Evolutionary conservation across 2,888 invertebrate species (phyloP).

Genomic region (Drosophila demipolita): DNA sequence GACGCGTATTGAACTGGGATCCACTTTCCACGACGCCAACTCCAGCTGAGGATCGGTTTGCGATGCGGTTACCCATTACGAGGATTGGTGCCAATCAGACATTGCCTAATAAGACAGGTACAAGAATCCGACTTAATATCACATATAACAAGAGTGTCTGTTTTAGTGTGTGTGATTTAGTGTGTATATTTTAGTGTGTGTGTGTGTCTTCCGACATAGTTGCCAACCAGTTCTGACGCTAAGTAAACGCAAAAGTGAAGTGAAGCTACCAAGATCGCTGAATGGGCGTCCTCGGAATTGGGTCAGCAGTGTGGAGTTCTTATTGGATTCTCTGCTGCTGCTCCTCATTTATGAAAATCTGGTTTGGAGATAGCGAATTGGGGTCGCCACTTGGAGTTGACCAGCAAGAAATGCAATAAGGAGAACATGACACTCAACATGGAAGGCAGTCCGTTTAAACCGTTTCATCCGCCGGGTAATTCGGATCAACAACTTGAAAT

Average conservation of each 20-base stretch:
- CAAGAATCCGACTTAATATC: slow-evolving; percentile 50
- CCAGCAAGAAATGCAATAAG: slow-evolving; percentile 22
- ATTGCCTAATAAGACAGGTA: slow-evolving; percentile 70
- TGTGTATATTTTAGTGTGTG: slow-evolving; percentile 3
- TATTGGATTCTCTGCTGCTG: neutral
- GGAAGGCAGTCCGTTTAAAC: slow-evolving; percentile 26
- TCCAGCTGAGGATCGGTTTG: slow-evolving; percentile 23
- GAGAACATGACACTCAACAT: slow-evolving; percentile 9
- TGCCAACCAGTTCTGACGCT: slow-evolving; percentile 61
- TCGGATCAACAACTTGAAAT: slow-evolving; percentile 60
- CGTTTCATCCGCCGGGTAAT: slow-evolving; percentile 42
- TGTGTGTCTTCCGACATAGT: slow-evolving; percentile 38
- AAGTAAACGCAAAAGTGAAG: slow-evolving; percentile 71
- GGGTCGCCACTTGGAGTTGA: slow-evolving; percentile 54
- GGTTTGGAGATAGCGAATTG: slow-evolving; percentile 47
- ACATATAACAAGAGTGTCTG: neutral
- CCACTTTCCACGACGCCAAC: slow-evolving; percentile 34
- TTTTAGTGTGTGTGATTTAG: slow-evolving; percentile 1
- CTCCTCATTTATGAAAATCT: slow-evolving; percentile 9
- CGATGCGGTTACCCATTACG: slow-evolving; percentile 69
- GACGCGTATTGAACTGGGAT: slow-evolving; percentile 62
- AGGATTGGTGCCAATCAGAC: slow-evolving; percentile 56
- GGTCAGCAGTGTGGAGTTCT: slow-evolving; percentile 58
- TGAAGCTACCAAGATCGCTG: slow-evolving; percentile 55
- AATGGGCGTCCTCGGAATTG: slow-evolving; percentile 67